Percentiles rank a stretch among this genome's conserved stretches.
These are phyloP conservation scores for Itoplectis maculator DNA, from an alignment of 2,888 invertebrate genomes.

Conservation along the genomic window DNA sequence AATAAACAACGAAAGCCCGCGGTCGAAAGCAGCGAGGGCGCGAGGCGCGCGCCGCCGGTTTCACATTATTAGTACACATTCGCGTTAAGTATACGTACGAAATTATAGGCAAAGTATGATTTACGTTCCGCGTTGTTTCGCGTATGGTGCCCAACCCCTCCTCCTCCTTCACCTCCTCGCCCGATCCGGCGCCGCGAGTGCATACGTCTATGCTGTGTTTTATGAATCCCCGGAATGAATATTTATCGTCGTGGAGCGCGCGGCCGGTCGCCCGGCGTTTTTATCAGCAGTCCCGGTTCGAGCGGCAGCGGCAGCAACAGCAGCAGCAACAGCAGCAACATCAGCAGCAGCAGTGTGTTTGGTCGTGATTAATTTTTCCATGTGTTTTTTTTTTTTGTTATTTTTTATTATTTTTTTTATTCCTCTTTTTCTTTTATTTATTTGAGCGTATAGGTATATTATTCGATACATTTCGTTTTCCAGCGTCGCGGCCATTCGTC, in stretches of 20 bases:
- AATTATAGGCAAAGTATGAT: slow-evolving; percentile 55
- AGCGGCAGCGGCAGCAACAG: background rate
- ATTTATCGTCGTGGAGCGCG: slow-evolving; percentile 45
- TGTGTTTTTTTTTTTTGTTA: background rate
- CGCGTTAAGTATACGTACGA: slow-evolving; percentile 7
- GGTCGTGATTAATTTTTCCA: slow-evolving; percentile 60
- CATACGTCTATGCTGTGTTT: slow-evolving; percentile 54
- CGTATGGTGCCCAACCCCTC: slow-evolving; percentile 15
- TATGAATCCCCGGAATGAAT: slow-evolving; percentile 52
- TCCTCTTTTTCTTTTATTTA: slow-evolving; percentile 35
- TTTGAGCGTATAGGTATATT: slow-evolving; percentile 59
- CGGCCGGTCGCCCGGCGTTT: slow-evolving; percentile 31
- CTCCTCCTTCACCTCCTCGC: too few species aligned
- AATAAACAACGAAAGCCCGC: background rate
- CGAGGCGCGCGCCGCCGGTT: background rate
- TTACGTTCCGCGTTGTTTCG: slow-evolving; percentile 25
- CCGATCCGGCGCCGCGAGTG: too few species aligned
- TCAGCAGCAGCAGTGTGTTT: slow-evolving; percentile 55
- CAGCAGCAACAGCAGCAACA: too few species aligned
- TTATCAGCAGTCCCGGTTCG: slow-evolving; percentile 11
- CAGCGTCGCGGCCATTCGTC: slow-evolving; percentile 28
- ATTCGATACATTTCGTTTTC: slow-evolving; percentile 54
- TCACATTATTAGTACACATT: slow-evolving; percentile 13
- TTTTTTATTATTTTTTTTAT: slow-evolving; percentile 24
- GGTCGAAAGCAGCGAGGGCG: background rate